Percentiles rank a stretch among this genome's conserved stretches.
Evolutionary conservation across 2,888 invertebrate genomes (phyloP).

Genomic region (Anagyrus pseudococci): DNA sequence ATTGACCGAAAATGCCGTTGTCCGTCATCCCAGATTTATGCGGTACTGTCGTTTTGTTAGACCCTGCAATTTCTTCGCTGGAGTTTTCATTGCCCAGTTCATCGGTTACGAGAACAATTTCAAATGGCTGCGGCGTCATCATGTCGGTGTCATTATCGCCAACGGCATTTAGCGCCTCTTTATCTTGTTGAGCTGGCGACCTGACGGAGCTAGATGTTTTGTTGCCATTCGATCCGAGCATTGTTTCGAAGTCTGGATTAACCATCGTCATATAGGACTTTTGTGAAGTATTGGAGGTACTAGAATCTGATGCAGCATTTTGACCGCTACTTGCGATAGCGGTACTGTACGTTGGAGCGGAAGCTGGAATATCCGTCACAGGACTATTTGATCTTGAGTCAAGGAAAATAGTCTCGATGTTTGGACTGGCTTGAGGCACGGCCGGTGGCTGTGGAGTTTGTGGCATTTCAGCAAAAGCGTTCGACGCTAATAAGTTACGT

Average conservation of each 20-base stretch:
- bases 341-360: background rate
- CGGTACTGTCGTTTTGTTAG: background rate
- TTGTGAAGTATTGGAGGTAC: background rate
- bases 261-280: slow-evolving; percentile 39
- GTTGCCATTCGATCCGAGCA: slow-evolving; percentile 11
- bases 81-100: slow-evolving; percentile 33
- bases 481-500: slow-evolving; percentile 3
- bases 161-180: background rate
- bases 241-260: slow-evolving; percentile 35
- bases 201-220: background rate
- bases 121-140: slow-evolving; percentile 25
- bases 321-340: background rate
- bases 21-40: too few relatives aligned
- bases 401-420: slow-evolving; percentile 25
- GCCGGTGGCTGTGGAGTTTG: background rate
- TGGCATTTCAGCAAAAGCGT: background rate
- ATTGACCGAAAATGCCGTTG: background rate
- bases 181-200: background rate
- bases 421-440: background rate
- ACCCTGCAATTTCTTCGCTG: background rate
- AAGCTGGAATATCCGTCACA: background rate
- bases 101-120: slow-evolving; percentile 36
- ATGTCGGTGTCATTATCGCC: slow-evolving; percentile 4
- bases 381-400: slow-evolving; percentile 39
- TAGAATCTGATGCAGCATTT: background rate